Evolutionary conservation across 2,797 vertebrate species (phyloP).

Genomic region (Oreochromis grahami): DNA sequence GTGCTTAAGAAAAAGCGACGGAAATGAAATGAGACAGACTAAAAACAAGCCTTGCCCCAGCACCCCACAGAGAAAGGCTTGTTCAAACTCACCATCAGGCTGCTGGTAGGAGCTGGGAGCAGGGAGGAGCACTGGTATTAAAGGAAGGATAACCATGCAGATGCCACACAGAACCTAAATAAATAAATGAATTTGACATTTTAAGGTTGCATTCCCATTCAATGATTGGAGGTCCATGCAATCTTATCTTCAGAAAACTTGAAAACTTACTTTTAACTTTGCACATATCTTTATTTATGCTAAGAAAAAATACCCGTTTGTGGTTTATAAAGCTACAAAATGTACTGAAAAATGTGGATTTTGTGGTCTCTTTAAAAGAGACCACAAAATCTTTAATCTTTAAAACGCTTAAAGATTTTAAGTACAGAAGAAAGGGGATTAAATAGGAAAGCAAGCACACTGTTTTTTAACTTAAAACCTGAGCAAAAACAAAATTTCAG

Average conservation of each 20-base stretch:
- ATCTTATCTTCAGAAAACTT: not conserved
- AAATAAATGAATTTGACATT: not conserved
- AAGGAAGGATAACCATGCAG: not conserved
- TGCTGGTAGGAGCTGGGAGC: not conserved
- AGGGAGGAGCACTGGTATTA: not conserved
- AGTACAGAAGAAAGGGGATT: not conserved
- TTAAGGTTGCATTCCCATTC: not conserved
- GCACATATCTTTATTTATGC: not conserved
- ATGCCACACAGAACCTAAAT: not conserved
- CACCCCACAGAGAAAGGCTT: conserved; percentile 25
- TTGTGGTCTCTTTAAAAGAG: not conserved
- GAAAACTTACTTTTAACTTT: not conserved
- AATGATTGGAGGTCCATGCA: not conserved
- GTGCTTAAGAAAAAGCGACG: conserved; percentile 2
- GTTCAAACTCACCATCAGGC: conserved; percentile 17
- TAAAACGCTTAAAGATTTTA: not conserved
- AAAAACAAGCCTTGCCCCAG: conserved; percentile 34
- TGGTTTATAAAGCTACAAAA: not conserved
- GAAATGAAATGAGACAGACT: conserved; percentile 52
- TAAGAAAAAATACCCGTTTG: not conserved
- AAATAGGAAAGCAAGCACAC: not conserved
- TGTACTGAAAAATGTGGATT: not conserved
- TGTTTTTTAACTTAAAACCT: not conserved
- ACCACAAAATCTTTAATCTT: too few species aligned
- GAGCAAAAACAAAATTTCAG: not conserved